Evolutionary conservation across 2,113 vertebrate species (phyloP).

Genomic region (Brachypteracias leptosomus): DNA sequence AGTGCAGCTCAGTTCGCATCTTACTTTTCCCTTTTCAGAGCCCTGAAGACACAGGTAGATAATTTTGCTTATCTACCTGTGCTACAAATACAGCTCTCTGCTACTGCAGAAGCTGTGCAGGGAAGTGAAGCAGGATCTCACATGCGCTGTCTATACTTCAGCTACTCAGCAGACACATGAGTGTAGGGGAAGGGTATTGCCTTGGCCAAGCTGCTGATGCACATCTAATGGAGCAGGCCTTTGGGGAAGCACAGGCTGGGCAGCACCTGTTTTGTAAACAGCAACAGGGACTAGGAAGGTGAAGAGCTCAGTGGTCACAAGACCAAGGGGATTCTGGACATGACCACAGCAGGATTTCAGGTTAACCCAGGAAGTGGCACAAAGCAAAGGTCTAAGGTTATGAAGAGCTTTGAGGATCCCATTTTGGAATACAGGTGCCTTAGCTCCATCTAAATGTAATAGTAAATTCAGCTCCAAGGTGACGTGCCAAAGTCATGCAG

Average conservation of each 20-base stretch:
- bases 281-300: not conserved
- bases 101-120: not conserved
- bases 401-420: not conserved
- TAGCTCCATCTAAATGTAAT: not conserved
- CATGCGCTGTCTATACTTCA: rapidly evolving
- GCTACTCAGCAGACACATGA: rapidly evolving
- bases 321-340: not conserved
- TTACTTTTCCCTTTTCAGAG: not conserved
- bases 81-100: not conserved
- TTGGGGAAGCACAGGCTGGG: not conserved
- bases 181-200: not conserved
- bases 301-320: rapidly evolving
- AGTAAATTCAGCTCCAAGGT: not conserved
- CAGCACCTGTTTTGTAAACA: not conserved
- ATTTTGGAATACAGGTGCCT: not conserved
- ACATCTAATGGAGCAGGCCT: not conserved
- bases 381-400: not conserved
- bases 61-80: not conserved
- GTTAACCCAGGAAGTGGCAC: not conserved
- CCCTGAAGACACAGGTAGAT: not conserved
- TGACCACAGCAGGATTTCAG: not conserved
- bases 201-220: not conserved
- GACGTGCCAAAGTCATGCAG: not conserved
- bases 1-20: no score
- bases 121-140: not conserved